These are phyloP conservation scores for Thunnus maccoyii DNA, from an alignment of 2,113 vertebrate genomes.

Conservation along the genomic window DNA sequence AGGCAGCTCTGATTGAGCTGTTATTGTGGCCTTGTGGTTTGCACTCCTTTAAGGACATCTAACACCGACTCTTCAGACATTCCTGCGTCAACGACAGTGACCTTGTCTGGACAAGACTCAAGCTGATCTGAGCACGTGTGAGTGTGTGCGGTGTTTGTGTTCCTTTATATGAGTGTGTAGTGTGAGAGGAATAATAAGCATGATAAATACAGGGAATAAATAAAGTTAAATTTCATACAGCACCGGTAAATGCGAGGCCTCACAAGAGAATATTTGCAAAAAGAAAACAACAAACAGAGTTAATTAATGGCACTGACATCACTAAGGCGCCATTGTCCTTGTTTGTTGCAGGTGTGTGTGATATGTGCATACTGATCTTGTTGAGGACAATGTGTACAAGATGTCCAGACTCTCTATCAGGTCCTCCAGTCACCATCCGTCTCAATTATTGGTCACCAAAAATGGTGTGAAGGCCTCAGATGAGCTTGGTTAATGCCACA, in stretches of 20 bases:
- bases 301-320: conserved; percentile 19
- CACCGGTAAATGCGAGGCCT: neutral
- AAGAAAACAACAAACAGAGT: conserved; percentile 8
- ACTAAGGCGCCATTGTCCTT: conserved; percentile 14
- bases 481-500: neutral
- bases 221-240: neutral
- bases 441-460: conserved; percentile 50
- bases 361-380: conserved; percentile 22
- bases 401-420: conserved; percentile 58
- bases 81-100: conserved; percentile 58
- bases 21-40: conserved; percentile 46
- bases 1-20: conserved; percentile 51
- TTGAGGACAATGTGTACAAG: conserved; percentile 44
- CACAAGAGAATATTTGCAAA: neutral
- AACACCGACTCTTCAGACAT: conserved; percentile 61
- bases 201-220: no score
- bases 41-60: conserved; percentile 62
- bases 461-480: conserved; percentile 54
- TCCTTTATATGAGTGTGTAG: neutral
- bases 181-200: neutral
- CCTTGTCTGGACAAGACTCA: conserved; percentile 45
- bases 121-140: conserved; percentile 7
- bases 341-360: conserved; percentile 52
- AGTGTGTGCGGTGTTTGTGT: neutral
- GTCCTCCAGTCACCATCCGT: conserved; percentile 30